These are phyloP conservation scores for Myotis findleyi DNA, from an alignment of 2,797 vertebrate genomes.

Conservation along the genomic window DNA sequence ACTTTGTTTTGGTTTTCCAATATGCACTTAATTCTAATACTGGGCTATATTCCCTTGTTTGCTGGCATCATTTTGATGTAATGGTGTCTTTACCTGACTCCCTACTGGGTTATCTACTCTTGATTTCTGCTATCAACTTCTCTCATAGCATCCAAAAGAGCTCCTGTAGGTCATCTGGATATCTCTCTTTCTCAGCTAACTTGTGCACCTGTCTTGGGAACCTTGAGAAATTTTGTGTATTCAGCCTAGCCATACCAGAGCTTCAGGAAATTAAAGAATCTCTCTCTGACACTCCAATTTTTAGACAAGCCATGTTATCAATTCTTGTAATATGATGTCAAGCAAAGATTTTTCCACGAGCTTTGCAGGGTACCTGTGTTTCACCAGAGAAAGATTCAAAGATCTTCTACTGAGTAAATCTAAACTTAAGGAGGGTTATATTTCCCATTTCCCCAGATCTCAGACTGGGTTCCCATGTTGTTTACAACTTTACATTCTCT, in stretches of 20 bases:
- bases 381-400: not conserved
- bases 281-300: not conserved
- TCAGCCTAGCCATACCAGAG: not conserved
- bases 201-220: not conserved
- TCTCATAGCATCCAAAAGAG: not conserved
- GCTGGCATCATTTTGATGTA: conserved; percentile 4
- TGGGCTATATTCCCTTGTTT: not conserved
- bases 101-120: not conserved
- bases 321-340: not conserved
- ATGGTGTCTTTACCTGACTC: not conserved
- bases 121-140: not conserved
- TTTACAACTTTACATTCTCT: not conserved
- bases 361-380: not conserved
- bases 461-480: not conserved
- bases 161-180: not conserved
- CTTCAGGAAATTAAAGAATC: not conserved
- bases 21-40: not conserved
- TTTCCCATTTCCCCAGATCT: not conserved
- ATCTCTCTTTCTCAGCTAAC: not conserved
- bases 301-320: not conserved
- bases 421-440: not conserved
- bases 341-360: not conserved
- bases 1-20: not conserved
- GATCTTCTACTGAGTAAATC: not conserved
- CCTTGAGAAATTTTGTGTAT: not conserved